phyloP scores from a whole-genome alignment of 2,888 invertebrate genomes.

The Pheosia gnoma region DNA sequence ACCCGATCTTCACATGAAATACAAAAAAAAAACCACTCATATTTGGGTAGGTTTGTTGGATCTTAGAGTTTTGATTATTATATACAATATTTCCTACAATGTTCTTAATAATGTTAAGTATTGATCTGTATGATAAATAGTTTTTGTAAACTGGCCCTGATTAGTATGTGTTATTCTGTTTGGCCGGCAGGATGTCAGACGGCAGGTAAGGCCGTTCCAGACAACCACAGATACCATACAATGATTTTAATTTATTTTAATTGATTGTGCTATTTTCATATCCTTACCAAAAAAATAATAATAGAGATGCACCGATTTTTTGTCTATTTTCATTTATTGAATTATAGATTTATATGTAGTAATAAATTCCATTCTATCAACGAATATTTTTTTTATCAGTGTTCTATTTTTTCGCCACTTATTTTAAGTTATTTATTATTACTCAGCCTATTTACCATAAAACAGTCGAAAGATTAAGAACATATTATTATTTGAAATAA shows the following conservation, averaged over 20 bases:
- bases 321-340: not conserved
- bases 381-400: not conserved
- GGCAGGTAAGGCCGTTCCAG: constrained; percentile 74
- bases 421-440: not conserved
- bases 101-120: no score
- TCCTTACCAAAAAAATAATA: constrained; percentile 8
- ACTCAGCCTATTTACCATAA: not conserved
- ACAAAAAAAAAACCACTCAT: no score
- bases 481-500: no score
- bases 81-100: no score
- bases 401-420: not conserved
- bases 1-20: no score
- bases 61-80: no score
- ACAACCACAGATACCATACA: constrained; percentile 33
- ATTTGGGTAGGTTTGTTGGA: no score
- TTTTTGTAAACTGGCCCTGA: constrained; percentile 47
- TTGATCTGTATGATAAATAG: constrained; percentile 9
- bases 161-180: constrained; percentile 70
- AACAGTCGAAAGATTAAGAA: no score
- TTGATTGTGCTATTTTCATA: constrained; percentile 27
- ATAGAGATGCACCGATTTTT: not conserved
- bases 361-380: not conserved
- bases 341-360: no score
- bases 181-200: constrained; percentile 79
- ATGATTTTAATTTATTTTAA: constrained; percentile 26